Evolutionary conservation across 2,797 vertebrate species (phyloP).

Genomic region (Parambassis ranga): DNA sequence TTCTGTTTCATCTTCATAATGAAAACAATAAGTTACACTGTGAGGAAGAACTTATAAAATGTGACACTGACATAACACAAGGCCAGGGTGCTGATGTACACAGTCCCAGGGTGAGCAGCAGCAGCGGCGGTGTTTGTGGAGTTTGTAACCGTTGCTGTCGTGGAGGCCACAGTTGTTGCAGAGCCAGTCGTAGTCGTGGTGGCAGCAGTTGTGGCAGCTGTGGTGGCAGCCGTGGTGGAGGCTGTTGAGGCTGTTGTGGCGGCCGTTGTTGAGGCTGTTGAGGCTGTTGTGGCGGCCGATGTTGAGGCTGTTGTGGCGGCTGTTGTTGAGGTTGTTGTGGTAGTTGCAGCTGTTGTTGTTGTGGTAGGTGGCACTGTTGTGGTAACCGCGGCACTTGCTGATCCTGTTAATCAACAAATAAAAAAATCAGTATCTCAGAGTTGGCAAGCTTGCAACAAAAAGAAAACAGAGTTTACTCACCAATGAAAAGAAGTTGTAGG

Average conservation of each 20-base stretch:
- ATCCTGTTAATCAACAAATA: slow-evolving; percentile 5
- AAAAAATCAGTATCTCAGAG: not conserved
- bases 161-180: not conserved
- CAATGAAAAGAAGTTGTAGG: slow-evolving; percentile 35
- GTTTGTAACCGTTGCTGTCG: not conserved
- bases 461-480: slow-evolving; percentile 16
- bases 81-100: not conserved
- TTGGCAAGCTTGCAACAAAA: not conserved
- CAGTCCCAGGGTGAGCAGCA: not conserved
- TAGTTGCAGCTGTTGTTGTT: not conserved
- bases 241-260: not conserved
- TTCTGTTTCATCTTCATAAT: not conserved
- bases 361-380: accelerated
- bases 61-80: slow-evolving; percentile 20
- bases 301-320: not conserved
- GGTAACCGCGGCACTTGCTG: not conserved
- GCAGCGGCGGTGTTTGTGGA: slow-evolving; percentile 1
- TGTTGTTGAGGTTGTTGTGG: accelerated
- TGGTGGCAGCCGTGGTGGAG: accelerated
- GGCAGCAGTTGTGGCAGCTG: accelerated
- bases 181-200: accelerated
- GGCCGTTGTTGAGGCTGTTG: accelerated
- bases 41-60: slow-evolving; percentile 13
- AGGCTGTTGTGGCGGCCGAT: not conserved
- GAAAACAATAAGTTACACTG: slow-evolving; percentile 1